phyloP scores from a whole-genome alignment of 2,888 invertebrate genomes.

The Orchesellides sinensis region DNA sequence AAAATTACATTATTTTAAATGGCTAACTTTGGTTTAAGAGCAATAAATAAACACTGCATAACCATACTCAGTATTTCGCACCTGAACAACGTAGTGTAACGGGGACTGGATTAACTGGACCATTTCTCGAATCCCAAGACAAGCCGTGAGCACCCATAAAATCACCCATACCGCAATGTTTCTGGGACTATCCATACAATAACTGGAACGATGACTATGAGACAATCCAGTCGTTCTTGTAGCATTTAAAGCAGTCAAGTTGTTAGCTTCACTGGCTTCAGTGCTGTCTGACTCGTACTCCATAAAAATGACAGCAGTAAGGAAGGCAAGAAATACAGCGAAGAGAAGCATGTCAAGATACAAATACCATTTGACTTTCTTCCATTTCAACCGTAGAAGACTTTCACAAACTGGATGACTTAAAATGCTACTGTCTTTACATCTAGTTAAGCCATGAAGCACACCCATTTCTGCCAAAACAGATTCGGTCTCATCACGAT shows the following conservation, averaged over 20 bases:
- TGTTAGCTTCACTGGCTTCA: conserved; percentile 55
- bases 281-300: conserved; percentile 74
- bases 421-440: conserved; percentile 73
- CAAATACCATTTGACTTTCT: conserved; percentile 75
- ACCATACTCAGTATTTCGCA: neutral
- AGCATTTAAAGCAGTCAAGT: conserved; percentile 29
- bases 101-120: conserved; percentile 74
- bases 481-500: conserved; percentile 74
- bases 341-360: conserved; percentile 75
- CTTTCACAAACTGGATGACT: conserved; percentile 75
- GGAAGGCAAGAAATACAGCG: conserved; percentile 74
- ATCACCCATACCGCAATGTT: conserved; percentile 74
- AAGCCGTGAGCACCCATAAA: conserved; percentile 74
- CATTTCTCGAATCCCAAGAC: conserved; percentile 74
- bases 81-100: conserved; percentile 74
- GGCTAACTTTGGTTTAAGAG: too few species aligned
- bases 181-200: conserved; percentile 74
- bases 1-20: too few species aligned
- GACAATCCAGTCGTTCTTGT: conserved; percentile 5
- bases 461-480: conserved; percentile 74
- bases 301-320: conserved; percentile 75
- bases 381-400: conserved; percentile 74
- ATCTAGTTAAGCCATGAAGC: conserved; percentile 73
- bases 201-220: conserved; percentile 53
- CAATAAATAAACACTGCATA: conserved; percentile 2